These are phyloP conservation scores for Ambastaia sidthimunki DNA, from an alignment of 2,797 vertebrate genomes.

Conservation along the genomic window DNA sequence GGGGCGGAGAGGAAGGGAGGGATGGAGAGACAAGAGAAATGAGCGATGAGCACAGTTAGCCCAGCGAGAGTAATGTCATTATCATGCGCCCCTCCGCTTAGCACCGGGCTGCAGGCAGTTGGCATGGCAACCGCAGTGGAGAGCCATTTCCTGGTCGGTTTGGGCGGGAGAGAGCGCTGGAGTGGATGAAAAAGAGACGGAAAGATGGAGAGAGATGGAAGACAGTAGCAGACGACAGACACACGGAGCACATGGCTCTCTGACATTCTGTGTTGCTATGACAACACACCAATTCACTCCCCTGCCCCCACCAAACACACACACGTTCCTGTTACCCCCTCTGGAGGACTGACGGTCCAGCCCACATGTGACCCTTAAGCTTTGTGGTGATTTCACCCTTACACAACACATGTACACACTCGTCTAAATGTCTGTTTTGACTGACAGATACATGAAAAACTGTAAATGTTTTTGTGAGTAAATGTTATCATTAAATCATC, in stretches of 20 bases:
- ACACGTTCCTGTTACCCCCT: constrained; percentile 32
- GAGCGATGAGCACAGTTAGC: constrained; percentile 79
- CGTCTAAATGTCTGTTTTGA: constrained; percentile 71
- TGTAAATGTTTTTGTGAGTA: not conserved
- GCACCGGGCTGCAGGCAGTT: constrained; percentile 94
- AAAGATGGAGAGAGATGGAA: constrained; percentile 39
- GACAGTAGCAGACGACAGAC: constrained; percentile 42
- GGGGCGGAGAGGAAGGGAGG: constrained; percentile 48
- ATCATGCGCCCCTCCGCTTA: constrained; percentile 92
- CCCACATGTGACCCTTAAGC: constrained; percentile 70
- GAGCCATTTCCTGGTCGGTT: constrained; percentile 92
- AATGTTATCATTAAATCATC: constrained; percentile 39
- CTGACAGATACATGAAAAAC: constrained; percentile 59
- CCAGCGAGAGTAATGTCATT: constrained; percentile 90
- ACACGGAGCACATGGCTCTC: constrained; percentile 27
- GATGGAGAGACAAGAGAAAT: constrained; percentile 52
- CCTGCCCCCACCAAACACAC: constrained; percentile 22
- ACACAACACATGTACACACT: constrained; percentile 39
- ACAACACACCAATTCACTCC: constrained; percentile 45
- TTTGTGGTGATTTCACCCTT: constrained; percentile 63
- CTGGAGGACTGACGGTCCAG: constrained; percentile 63
- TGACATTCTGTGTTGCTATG: constrained; percentile 46
- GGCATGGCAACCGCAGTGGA: constrained; percentile 97
- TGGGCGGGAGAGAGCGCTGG: constrained; percentile 58
- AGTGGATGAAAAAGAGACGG: constrained; percentile 62